These are phyloP conservation scores for Oryzias curvinotus DNA, from an alignment of 2,113 vertebrate species.

Conservation along the genomic window DNA sequence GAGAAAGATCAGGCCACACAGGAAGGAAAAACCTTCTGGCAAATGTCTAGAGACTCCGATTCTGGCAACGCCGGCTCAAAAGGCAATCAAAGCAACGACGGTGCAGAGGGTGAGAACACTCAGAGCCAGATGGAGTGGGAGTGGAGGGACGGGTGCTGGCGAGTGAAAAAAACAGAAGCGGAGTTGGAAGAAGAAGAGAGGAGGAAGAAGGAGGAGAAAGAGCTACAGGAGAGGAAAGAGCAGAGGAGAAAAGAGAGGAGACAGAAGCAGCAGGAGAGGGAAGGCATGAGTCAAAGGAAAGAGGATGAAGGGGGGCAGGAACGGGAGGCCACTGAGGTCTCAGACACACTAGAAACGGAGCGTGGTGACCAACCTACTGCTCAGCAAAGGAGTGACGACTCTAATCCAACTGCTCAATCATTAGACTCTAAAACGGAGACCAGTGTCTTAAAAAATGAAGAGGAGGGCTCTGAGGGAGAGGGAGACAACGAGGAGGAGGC, in stretches of 20 bases:
- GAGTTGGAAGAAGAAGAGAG: constrained; percentile 66
- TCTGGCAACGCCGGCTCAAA: constrained; percentile 5
- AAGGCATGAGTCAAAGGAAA: constrained; percentile 14
- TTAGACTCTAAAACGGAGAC: constrained; percentile 9
- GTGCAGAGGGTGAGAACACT: constrained; percentile 10
- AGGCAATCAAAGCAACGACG: constrained; percentile 30
- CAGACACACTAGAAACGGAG: constrained; percentile 25
- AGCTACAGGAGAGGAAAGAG: constrained; percentile 57
- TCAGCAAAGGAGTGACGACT: not conserved
- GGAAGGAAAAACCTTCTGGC: constrained; percentile 55
- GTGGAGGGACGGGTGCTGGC: constrained; percentile 71
- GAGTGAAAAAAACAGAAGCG: constrained; percentile 63
- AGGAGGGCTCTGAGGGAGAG: constrained; percentile 33
- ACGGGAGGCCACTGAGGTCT: constrained; percentile 35
- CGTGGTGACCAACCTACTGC: constrained; percentile 5
- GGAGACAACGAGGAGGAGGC: constrained; percentile 47
- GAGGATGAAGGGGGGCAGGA: constrained; percentile 34
- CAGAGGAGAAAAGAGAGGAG: constrained; percentile 61
- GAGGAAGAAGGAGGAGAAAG: constrained; percentile 57
- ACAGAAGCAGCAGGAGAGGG: constrained; percentile 56
- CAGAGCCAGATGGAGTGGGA: constrained; percentile 65
- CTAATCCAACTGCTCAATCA: constrained; percentile 3
- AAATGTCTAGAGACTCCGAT: constrained; percentile 42
- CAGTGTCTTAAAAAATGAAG: constrained; percentile 3
- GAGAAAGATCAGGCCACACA: constrained; percentile 25